A percentile compares a stretch with the other conserved stretches of the same genome.
Evolutionary conservation across 2,797 vertebrate species (phyloP).

Genomic region (Salarias fasciatus): DNA sequence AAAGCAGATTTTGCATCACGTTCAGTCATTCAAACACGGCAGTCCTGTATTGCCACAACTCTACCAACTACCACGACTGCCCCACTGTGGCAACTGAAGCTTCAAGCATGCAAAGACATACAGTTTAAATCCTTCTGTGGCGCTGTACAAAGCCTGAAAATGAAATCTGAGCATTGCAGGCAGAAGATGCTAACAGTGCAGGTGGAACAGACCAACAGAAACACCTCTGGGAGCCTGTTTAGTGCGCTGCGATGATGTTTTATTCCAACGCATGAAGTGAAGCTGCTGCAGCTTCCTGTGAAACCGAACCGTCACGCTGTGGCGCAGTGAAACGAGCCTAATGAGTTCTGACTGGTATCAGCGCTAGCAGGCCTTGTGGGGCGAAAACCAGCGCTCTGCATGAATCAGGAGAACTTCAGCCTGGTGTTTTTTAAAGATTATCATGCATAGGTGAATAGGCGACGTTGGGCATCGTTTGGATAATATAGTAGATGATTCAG

Average conservation of each 20-base stretch:
- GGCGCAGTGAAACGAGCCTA: conserved; percentile 52
- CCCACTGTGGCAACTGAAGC: too few relatives aligned
- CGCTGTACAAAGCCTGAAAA: conserved; percentile 20
- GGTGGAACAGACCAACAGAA: conserved; percentile 41
- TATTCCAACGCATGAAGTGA: conserved; percentile 50
- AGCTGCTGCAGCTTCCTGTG: conserved; percentile 52
- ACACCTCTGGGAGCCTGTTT: conserved; percentile 42
- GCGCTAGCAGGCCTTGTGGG: conserved; percentile 42
- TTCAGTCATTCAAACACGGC: too few relatives aligned
- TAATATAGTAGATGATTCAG: conserved; percentile 49
- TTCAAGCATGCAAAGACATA: too few relatives aligned
- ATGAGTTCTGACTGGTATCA: conserved; percentile 59
- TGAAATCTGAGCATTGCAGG: conserved; percentile 5
- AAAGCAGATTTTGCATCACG: too few relatives aligned
- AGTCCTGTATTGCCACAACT: too few relatives aligned
- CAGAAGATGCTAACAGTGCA: conserved; percentile 15
- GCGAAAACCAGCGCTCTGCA: conserved; percentile 40
- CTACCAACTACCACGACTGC: too few relatives aligned
- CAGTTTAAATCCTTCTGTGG: neutral
- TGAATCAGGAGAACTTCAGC: conserved; percentile 54
- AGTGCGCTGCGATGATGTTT: conserved; percentile 49
- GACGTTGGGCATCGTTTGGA: conserved; percentile 20
- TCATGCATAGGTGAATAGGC: conserved; percentile 31
- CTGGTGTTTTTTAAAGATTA: conserved; percentile 47
- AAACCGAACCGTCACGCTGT: conserved; percentile 50